These are phyloP conservation scores for Anoplolepis gracilipes DNA, from an alignment of 1,140 invertebrate species.

Conservation along the genomic window DNA sequence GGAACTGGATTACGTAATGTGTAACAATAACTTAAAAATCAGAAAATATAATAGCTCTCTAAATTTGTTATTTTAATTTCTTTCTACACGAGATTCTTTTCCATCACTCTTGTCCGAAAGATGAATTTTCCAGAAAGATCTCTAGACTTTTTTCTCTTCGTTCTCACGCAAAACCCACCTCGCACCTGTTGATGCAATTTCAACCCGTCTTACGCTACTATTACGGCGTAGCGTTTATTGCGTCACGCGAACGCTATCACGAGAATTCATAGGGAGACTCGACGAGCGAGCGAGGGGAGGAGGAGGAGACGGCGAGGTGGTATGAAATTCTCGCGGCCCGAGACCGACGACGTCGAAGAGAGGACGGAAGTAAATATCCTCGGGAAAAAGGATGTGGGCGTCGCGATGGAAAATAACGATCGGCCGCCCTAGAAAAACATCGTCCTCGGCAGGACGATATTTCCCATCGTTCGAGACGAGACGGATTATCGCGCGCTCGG, in stretches of 20 bases:
- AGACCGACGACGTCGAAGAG: slow-evolving; percentile 10
- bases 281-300: neutral
- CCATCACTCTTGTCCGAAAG: neutral
- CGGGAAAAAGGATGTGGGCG: slow-evolving; percentile 27
- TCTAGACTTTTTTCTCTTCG: neutral
- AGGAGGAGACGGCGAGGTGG: slow-evolving; percentile 32
- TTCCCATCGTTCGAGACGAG: neutral
- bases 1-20: too few species aligned
- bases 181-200: slow-evolving; percentile 49
- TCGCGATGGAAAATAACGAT: slow-evolving; percentile 73
- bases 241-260: slow-evolving; percentile 41
- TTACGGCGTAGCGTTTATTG: slow-evolving; percentile 62
- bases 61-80: neutral
- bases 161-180: neutral
- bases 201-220: slow-evolving; percentile 11
- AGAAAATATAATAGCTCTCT: neutral
- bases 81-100: neutral
- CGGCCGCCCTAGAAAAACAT: slow-evolving; percentile 65
- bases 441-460: slow-evolving; percentile 21
- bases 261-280: slow-evolving; percentile 64
- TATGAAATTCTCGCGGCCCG: slow-evolving; percentile 68
- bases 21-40: neutral
- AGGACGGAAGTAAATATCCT: slow-evolving; percentile 69
- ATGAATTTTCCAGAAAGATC: neutral
- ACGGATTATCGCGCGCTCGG: slow-evolving; percentile 17